Conservation (phyloP, 2,113 vertebrate species). For the Bettongia penicillata region DNA sequence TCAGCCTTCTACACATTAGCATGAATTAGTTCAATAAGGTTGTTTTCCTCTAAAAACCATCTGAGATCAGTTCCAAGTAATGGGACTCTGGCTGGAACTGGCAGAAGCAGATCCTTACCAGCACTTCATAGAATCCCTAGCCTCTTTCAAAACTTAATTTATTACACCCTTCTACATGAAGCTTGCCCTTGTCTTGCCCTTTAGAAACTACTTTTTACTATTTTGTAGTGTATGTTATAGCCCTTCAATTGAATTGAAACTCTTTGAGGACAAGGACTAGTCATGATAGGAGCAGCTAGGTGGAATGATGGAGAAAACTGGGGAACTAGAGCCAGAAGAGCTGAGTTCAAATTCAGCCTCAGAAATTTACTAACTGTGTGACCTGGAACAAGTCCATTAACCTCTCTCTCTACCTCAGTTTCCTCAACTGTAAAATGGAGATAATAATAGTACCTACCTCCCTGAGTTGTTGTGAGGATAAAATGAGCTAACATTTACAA, state of each 20-base stretch:
- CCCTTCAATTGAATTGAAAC: neutral
- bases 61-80: neutral
- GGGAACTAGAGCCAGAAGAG: neutral
- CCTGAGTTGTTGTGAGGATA: constrained; percentile 7
- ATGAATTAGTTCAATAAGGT: neutral
- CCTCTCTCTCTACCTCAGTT: neutral
- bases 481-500: constrained; percentile 7
- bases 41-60: neutral
- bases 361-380: neutral
- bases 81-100: neutral
- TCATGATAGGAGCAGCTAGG: neutral
- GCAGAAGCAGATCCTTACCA: neutral
- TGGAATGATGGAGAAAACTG: neutral
- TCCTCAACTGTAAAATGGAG: constrained; percentile 1
- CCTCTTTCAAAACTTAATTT: neutral
- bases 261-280: constrained; percentile 11
- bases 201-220: neutral
- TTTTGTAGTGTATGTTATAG: neutral
- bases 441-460: neutral
- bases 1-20: neutral
- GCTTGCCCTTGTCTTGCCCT: neutral
- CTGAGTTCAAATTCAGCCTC: neutral
- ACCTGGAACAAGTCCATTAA: neutral
- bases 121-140: neutral
- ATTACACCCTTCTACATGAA: neutral